Conservation (phyloP, 2,888 invertebrate species). For the Steinernema carpocapsae region DNA sequence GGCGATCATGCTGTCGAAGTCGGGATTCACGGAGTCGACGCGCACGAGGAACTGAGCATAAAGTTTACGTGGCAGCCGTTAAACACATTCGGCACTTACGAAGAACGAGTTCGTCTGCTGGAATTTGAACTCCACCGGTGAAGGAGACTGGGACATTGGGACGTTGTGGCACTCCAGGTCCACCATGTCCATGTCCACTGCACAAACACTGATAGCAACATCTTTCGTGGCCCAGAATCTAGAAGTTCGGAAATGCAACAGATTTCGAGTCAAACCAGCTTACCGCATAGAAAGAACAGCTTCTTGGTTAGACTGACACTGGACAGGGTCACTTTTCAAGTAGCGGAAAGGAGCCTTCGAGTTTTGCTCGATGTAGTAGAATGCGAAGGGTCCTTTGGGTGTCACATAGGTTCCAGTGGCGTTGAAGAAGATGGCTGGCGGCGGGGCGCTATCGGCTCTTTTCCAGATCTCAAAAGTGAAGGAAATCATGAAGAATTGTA, state of each 20-base stretch:
- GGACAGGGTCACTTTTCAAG: constrained; percentile 9
- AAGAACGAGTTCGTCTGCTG: constrained; percentile 19
- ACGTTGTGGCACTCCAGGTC: constrained; percentile 50
- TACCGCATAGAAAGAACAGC: constrained; percentile 29
- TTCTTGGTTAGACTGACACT: constrained; percentile 26
- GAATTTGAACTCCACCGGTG: constrained; percentile 38
- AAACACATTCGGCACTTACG: neutral
- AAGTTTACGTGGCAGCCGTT: neutral
- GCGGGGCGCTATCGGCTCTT: constrained; percentile 49
- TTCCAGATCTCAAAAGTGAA: constrained; percentile 56
- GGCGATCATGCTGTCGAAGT: constrained; percentile 65
- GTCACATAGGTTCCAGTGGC: constrained; percentile 62
- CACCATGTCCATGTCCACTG: constrained; percentile 48
- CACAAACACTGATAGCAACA: constrained; percentile 46
- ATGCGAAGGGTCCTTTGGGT: constrained; percentile 59
- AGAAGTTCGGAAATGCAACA: neutral
- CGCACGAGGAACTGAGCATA: constrained; percentile 58
- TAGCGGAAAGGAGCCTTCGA: constrained; percentile 5
- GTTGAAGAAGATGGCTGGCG: constrained; percentile 57
- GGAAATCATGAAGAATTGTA: too few relatives aligned
- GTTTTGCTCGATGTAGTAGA: constrained; percentile 61
- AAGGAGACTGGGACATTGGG: constrained; percentile 47
- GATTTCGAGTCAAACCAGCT: neutral
- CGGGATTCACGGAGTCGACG: constrained; percentile 54
- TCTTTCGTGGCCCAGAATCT: constrained; percentile 53